Conservation (phyloP, 2,888 invertebrate genomes). For the Chrysolina americana region DNA sequence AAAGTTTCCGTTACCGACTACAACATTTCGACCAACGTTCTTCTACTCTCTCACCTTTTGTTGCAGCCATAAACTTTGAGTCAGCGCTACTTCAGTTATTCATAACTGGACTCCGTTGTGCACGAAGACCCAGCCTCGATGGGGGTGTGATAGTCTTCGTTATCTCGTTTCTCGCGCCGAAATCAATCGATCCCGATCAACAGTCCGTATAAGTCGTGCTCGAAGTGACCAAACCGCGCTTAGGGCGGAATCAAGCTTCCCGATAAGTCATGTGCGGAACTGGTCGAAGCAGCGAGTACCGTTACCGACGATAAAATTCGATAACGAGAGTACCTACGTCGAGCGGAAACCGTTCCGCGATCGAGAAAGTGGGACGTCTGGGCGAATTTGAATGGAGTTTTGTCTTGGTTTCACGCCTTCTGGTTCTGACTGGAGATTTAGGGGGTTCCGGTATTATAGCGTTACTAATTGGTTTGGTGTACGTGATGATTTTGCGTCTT, state of each 20-base stretch:
- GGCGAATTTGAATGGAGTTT: not conserved
- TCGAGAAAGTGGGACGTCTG: slow-evolving; percentile 14
- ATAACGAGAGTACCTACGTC: slow-evolving; percentile 24
- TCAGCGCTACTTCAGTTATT: no score
- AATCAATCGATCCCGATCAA: slow-evolving; percentile 2
- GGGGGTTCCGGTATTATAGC: not conserved
- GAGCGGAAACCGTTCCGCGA: slow-evolving; percentile 17
- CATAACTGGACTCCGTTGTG: not conserved
- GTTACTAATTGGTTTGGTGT: no score
- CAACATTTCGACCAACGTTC: no score
- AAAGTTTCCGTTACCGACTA: no score
- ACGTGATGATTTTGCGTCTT: no score
- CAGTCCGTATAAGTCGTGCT: slow-evolving; percentile 23
- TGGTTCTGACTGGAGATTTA: not conserved
- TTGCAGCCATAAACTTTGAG: not conserved
- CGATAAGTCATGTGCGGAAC: slow-evolving; percentile 29
- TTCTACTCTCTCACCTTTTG: not conserved
- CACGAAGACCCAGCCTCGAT: not conserved
- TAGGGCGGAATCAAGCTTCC: slow-evolving; percentile 17
- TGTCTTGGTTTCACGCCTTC: not conserved
- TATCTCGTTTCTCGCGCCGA: not conserved
- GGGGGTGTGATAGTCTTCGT: not conserved
- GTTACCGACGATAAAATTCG: slow-evolving; percentile 26
- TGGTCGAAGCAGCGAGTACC: slow-evolving; percentile 23
- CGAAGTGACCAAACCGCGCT: slow-evolving; percentile 25